Percentiles rank a stretch among this genome's conserved stretches.
Evolutionary conservation across 2,113 vertebrate species (phyloP).

Genomic region (Speoplatyrhinus poulsoni): DNA sequence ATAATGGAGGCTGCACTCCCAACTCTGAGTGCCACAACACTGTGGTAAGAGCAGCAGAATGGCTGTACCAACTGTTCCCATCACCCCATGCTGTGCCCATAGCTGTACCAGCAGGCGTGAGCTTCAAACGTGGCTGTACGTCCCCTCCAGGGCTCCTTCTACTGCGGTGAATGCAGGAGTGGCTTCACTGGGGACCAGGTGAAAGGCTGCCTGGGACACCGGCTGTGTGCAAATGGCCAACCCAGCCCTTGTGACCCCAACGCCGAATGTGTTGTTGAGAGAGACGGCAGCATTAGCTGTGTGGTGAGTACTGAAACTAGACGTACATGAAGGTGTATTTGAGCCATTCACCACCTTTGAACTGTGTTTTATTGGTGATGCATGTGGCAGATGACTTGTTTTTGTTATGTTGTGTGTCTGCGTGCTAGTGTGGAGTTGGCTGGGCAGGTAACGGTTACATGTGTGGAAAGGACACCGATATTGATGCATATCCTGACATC

Average conservation of each 20-base stretch:
- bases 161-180: slow-evolving; percentile 86
- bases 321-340: too few species aligned
- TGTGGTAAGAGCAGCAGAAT: slow-evolving; percentile 75
- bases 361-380: background rate
- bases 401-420: slow-evolving; percentile 1
- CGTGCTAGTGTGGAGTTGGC: slow-evolving; percentile 87
- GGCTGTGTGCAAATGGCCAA: slow-evolving; percentile 81
- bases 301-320: slow-evolving; percentile 73
- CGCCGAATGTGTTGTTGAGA: slow-evolving; percentile 85
- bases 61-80: background rate
- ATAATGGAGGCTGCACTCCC: slow-evolving; percentile 85
- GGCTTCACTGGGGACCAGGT: slow-evolving; percentile 88
- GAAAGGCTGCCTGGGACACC: slow-evolving; percentile 81
- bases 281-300: slow-evolving; percentile 85
- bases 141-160: slow-evolving; percentile 86
- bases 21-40: slow-evolving; percentile 93
- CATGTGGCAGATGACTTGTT: background rate
- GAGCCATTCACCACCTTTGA: background rate
- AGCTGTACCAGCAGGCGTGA: background rate
- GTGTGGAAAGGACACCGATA: slow-evolving; percentile 94
- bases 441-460: slow-evolving; percentile 94
- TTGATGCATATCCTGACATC: slow-evolving; percentile 90
- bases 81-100: background rate
- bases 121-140: slow-evolving; percentile 9
- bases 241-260: slow-evolving; percentile 87